Conservation (phyloP, 1,140 invertebrate species). For the Neomicropteryx cornuta region DNA sequence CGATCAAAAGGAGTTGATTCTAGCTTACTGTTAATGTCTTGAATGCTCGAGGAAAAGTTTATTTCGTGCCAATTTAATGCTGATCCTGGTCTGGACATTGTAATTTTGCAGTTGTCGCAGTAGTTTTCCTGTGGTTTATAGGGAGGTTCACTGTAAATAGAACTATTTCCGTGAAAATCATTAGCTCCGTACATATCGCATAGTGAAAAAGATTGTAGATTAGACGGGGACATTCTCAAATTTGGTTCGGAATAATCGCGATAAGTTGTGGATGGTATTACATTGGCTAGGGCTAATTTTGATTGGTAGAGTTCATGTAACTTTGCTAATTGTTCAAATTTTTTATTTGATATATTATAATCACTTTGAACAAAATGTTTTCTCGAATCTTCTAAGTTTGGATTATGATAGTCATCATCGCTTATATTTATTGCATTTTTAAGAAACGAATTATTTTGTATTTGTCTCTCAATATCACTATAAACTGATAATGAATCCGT, state of each 20-base stretch:
- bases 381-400: too few relatives aligned
- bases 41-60: conserved; percentile 14
- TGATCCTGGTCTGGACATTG: conserved; percentile 57
- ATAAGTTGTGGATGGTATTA: conserved; percentile 12
- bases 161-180: conserved; percentile 54
- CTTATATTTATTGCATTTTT: too few relatives aligned
- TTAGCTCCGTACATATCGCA: conserved; percentile 56
- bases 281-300: conserved; percentile 33
- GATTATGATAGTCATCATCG: too few relatives aligned
- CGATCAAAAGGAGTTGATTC: conserved; percentile 27
- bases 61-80: conserved; percentile 26
- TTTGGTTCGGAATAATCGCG: conserved; percentile 18
- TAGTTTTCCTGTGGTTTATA: conserved; percentile 65
- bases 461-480: conserved; percentile 57
- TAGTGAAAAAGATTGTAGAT: conserved; percentile 59
- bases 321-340: conserved; percentile 51
- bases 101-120: conserved; percentile 62
- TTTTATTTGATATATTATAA: too few relatives aligned
- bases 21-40: conserved; percentile 12
- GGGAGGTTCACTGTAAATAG: conserved; percentile 74
- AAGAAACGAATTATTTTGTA: conserved; percentile 32
- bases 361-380: too few relatives aligned
- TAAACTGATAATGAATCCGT: conserved; percentile 69
- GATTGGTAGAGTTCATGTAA: conserved; percentile 51
- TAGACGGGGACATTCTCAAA: conserved; percentile 52